These are phyloP conservation scores for Xenopus laevis DNA, from an alignment of 2,113 vertebrate species.

Conservation along the genomic window DNA sequence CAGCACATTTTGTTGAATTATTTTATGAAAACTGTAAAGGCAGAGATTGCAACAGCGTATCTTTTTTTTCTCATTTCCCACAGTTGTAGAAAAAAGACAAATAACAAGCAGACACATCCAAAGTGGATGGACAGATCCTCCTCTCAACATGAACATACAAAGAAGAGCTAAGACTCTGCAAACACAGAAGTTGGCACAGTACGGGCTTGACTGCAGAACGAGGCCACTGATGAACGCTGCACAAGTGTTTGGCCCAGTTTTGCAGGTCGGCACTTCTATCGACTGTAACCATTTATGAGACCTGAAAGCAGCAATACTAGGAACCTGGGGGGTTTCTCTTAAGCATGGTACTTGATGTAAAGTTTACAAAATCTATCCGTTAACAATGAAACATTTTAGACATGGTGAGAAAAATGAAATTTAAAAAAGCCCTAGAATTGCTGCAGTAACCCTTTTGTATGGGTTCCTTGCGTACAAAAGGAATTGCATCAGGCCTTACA, in stretches of 20 bases:
- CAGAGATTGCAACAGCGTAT: conserved; percentile 17
- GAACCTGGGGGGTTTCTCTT: neutral
- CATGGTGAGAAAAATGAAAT: neutral
- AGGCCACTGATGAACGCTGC: neutral
- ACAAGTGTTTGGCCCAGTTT: neutral
- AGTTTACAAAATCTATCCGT: neutral
- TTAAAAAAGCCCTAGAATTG: neutral
- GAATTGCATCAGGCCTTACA: neutral
- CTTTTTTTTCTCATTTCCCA: neutral
- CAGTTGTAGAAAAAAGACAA: conserved; percentile 30
- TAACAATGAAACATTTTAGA: too few species aligned
- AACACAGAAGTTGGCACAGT: neutral
- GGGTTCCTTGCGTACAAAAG: neutral
- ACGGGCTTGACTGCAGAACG: neutral
- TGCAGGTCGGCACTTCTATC: neutral
- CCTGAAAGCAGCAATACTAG: conserved; percentile 1
- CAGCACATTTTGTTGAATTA: conserved; percentile 10
- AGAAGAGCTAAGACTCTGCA: neutral
- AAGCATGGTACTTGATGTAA: neutral
- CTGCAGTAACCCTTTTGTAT: neutral
- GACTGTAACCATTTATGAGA: neutral
- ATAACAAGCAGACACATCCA: conserved; percentile 33
- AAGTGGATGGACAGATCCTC: conserved; percentile 20
- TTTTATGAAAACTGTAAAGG: conserved; percentile 46
- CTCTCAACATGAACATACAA: neutral